Conservation (phyloP, 2,113 vertebrate species). For the Physeter macrocephalus region DNA sequence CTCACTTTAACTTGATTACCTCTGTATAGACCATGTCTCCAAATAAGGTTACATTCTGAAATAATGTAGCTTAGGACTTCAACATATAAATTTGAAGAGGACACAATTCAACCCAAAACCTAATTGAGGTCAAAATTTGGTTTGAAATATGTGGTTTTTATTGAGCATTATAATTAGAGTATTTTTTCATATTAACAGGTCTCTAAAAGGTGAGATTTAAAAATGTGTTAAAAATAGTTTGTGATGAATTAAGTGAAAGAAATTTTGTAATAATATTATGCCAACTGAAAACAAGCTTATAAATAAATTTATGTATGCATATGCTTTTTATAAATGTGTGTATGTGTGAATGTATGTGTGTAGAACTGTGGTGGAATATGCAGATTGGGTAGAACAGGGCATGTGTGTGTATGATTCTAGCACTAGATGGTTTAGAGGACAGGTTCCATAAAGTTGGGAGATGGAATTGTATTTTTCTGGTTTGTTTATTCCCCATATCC, state of each 20-base stretch:
- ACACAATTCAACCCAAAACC: background rate
- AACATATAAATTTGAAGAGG: background rate
- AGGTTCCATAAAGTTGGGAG: background rate
- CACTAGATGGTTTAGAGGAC: accelerated
- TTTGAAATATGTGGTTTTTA: background rate
- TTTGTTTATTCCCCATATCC: background rate
- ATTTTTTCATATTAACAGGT: background rate
- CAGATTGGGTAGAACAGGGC: background rate
- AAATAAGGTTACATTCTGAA: background rate
- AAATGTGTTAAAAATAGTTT: background rate
- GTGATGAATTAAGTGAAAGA: background rate
- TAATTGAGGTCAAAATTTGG: background rate
- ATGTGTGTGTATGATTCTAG: background rate
- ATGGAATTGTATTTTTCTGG: background rate
- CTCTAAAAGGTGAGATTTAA: background rate
- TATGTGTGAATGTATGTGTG: background rate
- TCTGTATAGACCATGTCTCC: background rate
- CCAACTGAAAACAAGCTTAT: background rate
- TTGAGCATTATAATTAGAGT: background rate
- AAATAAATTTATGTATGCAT: background rate
- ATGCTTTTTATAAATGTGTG: background rate
- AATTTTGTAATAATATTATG: background rate
- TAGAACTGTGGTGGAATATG: background rate
- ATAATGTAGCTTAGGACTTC: background rate
- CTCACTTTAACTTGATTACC: background rate